Conservation (phyloP, 2,113 vertebrate species). For the Hystrix brachyura region DNA sequence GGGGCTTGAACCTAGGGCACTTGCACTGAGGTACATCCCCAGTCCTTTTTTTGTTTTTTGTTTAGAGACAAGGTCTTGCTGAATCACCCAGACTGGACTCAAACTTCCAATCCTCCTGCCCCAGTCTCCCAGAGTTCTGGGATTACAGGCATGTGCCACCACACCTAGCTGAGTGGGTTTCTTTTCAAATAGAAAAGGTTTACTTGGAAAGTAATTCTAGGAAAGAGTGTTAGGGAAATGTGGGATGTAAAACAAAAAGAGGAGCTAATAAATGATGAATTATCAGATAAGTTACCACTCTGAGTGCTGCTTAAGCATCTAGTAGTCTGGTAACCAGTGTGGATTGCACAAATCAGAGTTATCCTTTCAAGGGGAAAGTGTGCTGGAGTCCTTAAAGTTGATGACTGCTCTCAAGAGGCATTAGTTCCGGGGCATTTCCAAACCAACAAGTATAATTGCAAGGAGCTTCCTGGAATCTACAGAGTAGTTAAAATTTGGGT, state of each 20-base stretch:
- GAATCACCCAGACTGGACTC: background rate
- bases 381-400: background rate
- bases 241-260: background rate
- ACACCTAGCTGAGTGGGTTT: background rate
- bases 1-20: background rate
- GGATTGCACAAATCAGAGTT: background rate
- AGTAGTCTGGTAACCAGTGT: background rate
- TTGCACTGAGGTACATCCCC: background rate
- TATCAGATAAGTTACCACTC: background rate
- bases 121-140: background rate
- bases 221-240: background rate
- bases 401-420: background rate
- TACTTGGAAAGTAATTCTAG: constrained; percentile 16
- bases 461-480: background rate
- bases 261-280: background rate
- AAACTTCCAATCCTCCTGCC: background rate
- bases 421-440: background rate
- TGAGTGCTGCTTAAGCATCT: background rate
- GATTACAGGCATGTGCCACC: background rate
- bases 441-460: background rate
- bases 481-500: background rate
- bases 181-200: background rate
- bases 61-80: background rate
- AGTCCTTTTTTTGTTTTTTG: background rate
- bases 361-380: background rate